phyloP scores from a whole-genome alignment of 1,140 invertebrate species.

The Carposina sasakii region DNA sequence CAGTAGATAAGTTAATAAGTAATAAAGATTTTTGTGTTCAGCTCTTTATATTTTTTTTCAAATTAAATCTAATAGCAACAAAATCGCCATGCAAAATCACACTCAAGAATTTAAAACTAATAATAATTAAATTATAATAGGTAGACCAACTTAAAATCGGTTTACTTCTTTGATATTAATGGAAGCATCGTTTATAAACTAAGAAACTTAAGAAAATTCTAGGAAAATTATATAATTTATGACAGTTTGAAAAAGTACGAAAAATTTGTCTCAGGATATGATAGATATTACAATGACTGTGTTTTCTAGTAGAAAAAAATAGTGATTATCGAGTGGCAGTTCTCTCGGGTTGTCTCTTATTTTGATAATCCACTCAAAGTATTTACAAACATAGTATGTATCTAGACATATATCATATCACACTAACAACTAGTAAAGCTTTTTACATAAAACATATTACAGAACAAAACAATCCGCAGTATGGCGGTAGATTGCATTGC shows the following conservation, averaged over 20 bases:
- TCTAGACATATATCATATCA: too few relatives aligned
- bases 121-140: slow-evolving; percentile 55
- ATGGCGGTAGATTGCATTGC: slow-evolving; percentile 53
- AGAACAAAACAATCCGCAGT: slow-evolving; percentile 54
- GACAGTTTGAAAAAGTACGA: not conserved
- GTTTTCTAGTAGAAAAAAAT: too few relatives aligned
- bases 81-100: slow-evolving; percentile 66
- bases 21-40: slow-evolving; percentile 47
- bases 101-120: slow-evolving; percentile 58
- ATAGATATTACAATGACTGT: too few relatives aligned
- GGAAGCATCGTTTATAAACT: slow-evolving; percentile 69
- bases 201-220: slow-evolving; percentile 42
- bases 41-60: slow-evolving; percentile 40
- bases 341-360: slow-evolving; percentile 6
- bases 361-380: slow-evolving; percentile 52
- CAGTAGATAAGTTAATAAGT: slow-evolving; percentile 59
- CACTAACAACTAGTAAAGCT: slow-evolving; percentile 68
- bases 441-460: slow-evolving; percentile 62
- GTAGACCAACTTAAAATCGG: slow-evolving; percentile 65
- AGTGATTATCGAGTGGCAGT: slow-evolving; percentile 7
- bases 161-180: slow-evolving; percentile 70
- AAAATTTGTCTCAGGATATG: not conserved
- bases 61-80: slow-evolving; percentile 60
- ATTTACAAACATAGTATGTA: slow-evolving; percentile 61
- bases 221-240: not conserved